Conservation (phyloP, 2,113 vertebrate species). For the Ifrita kowaldi region DNA sequence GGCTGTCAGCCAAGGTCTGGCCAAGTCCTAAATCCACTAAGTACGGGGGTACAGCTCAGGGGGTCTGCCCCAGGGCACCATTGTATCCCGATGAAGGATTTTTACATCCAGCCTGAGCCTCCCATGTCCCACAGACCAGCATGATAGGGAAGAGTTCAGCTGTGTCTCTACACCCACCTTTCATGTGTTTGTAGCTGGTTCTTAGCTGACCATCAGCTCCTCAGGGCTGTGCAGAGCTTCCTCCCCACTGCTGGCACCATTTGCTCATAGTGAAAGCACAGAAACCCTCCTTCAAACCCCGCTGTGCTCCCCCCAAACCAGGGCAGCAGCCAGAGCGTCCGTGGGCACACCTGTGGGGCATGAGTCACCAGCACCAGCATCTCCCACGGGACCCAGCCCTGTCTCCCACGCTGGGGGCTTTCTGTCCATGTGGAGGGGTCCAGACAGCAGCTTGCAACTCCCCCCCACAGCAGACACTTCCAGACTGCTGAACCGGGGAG, state of each 20-base stretch:
- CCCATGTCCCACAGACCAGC: neutral
- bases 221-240: neutral
- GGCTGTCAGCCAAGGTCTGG: neutral
- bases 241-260: fast-evolving
- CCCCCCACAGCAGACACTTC: neutral
- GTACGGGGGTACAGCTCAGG: fast-evolving
- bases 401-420: neutral
- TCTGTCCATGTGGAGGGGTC: neutral
- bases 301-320: neutral
- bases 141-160: fast-evolving
- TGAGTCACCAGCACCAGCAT: neutral
- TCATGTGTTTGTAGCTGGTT: fast-evolving
- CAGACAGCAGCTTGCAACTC: fast-evolving
- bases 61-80: neutral
- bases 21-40: neutral
- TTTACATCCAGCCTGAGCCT: neutral
- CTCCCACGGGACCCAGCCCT: neutral
- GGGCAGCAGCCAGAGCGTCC: neutral
- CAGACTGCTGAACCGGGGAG: neutral
- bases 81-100: fast-evolving
- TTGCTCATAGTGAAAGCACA: neutral
- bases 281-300: neutral
- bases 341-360: neutral
- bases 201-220: neutral
- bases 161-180: neutral